These are phyloP conservation scores for Phasia obesa DNA, from an alignment of 2,888 invertebrate genomes.

Conservation along the genomic window DNA sequence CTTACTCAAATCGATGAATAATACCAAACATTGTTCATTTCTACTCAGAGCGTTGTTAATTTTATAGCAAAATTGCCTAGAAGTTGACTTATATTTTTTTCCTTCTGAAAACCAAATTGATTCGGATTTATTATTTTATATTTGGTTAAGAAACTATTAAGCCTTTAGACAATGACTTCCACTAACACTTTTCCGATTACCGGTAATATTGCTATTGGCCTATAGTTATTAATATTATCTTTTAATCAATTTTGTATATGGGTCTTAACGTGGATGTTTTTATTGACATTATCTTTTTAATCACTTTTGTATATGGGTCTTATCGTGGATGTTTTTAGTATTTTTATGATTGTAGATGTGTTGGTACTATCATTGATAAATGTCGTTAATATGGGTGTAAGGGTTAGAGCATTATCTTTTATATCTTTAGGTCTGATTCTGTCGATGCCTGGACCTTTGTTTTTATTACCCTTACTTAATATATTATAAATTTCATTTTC, in stretches of 20 bases:
- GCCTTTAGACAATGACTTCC: background rate
- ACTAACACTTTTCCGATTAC: background rate
- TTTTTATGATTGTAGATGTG: background rate
- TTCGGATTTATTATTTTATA: background rate
- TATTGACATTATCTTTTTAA: background rate
- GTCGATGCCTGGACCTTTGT: too few species aligned
- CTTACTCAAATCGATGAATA: background rate
- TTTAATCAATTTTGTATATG: too few species aligned
- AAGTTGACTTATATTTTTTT: background rate
- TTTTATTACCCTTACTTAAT: too few species aligned
- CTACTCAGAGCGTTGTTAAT: background rate
- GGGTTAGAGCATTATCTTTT: too few species aligned
- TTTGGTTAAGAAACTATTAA: background rate
- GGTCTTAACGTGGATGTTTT: too few species aligned
- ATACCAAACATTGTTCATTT: background rate
- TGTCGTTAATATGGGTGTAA: background rate
- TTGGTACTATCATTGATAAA: background rate
- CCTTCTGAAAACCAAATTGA: background rate
- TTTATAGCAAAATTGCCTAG: background rate
- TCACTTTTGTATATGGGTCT: background rate
- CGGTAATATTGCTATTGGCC: background rate
- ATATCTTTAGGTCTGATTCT: too few species aligned
- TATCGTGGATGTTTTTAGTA: background rate
- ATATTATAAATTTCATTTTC: too few species aligned
- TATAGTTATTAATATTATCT: background rate